Evolutionary conservation across 1,140 invertebrate species (phyloP).

Genomic region (Euura saliciscinereae): DNA sequence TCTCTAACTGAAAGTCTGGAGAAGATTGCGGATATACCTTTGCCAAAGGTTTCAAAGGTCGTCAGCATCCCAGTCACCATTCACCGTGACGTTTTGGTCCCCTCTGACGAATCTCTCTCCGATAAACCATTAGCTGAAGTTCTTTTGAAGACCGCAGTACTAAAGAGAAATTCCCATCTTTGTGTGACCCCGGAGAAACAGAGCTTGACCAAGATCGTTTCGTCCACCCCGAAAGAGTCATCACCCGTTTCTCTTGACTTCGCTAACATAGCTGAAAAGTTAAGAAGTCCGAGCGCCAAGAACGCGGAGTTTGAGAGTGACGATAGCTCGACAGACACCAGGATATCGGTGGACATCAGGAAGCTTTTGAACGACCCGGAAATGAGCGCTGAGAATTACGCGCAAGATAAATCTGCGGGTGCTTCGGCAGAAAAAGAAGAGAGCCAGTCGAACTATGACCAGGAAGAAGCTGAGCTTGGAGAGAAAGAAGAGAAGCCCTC

Average conservation of each 20-base stretch:
- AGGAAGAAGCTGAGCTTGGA: background rate
- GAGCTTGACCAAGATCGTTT: background rate
- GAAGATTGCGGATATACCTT: background rate
- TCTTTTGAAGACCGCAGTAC: background rate
- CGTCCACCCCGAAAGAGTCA: background rate
- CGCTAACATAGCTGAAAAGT: slow-evolving; percentile 30
- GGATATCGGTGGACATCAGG: slow-evolving; percentile 40
- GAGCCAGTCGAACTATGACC: background rate
- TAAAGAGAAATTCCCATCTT: slow-evolving; percentile 1
- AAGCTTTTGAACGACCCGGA: slow-evolving; percentile 43
- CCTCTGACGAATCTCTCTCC: background rate
- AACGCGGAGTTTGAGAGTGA: slow-evolving; percentile 40
- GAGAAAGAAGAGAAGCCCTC: slow-evolving; percentile 24
- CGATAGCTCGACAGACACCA: slow-evolving; percentile 38
- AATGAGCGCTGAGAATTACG: slow-evolving; percentile 30
- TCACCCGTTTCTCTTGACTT: slow-evolving; percentile 20
- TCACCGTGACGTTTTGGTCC: background rate
- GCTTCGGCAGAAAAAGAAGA: slow-evolving; percentile 15
- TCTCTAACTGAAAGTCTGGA: background rate
- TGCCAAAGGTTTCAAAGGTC: background rate
- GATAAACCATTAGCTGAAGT: slow-evolving; percentile 11
- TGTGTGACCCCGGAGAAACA: background rate
- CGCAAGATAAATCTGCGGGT: slow-evolving; percentile 13
- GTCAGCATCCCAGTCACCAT: background rate
- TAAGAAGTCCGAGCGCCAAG: slow-evolving; percentile 8